Percentiles rank a stretch among this genome's conserved stretches.
phyloP scores from a whole-genome alignment of 1,140 invertebrate genomes.

The Saxidomus purpurata region DNA sequence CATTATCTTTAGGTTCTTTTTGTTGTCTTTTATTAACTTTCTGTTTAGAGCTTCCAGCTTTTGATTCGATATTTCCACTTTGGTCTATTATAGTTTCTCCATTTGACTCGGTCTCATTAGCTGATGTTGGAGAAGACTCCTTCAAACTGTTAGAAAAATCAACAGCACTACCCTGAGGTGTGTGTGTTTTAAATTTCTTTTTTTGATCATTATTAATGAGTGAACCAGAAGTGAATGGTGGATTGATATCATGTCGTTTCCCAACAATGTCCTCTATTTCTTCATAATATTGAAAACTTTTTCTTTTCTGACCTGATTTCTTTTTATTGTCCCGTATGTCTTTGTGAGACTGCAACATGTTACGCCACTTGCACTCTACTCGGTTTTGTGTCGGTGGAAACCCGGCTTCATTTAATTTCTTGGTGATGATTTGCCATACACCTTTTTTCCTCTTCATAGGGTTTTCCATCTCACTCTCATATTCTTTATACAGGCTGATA shows the following conservation, averaged over 20 bases:
- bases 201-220: neutral
- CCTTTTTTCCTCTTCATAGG: neutral
- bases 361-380: constrained; percentile 29
- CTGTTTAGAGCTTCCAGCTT: neutral
- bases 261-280: constrained; percentile 28
- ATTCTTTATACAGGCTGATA: neutral
- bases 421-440: constrained; percentile 25
- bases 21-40: neutral
- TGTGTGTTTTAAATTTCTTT: neutral
- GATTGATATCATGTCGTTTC: constrained; percentile 26
- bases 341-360: constrained; percentile 18
- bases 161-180: neutral
- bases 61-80: neutral
- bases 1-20: neutral
- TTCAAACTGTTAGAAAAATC: too few relatives aligned
- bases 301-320: neutral
- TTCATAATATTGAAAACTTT: constrained; percentile 36
- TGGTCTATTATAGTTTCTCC: neutral
- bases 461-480: neutral
- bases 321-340: constrained; percentile 1
- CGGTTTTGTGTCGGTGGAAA: neutral
- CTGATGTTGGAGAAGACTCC: neutral
- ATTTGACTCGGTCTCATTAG: neutral
- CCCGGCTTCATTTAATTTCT: neutral
- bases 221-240: neutral